Base-by-base conservation (phyloP, 2,888 invertebrate species). In the Carcina quercana region DNA sequence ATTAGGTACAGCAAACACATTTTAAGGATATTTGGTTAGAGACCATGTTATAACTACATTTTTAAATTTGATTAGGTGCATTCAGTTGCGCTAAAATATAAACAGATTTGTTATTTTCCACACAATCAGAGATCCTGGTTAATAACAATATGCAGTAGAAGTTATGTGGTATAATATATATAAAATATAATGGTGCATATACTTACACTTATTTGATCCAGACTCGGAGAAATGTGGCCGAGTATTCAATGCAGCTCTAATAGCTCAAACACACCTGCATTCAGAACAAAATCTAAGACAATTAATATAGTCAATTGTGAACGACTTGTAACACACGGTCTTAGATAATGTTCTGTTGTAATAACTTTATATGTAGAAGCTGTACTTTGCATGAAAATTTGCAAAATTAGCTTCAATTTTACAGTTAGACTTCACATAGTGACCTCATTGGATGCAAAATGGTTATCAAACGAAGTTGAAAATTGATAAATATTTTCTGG, bases 281-380 rank as follows among this genome's bases (percentile, higher is more conserved):
- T 50, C 47, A 70, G 69, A 75, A 78, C 58, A 67, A 61, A 61
- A 62, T 66, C 67, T 64, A 67, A 73, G 71, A 71, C 69, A 57
- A 53, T 66, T 42, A 62, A 45, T 52, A 32, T 36, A 24, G 30
- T 37, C 22, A 25, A 28, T 27, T n/a, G n/a, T n/a, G n/a, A n/a
- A n/a, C n/a, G n/a, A n/a, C n/a, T n/a, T n/a, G n/a, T n/a, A n/a
- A n/a, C 10, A 2, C 10, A 28, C n/a, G 42, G 45, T 47, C 55
- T 48, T 53, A 45, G 61, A 60, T 55, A n/a, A 53, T 49, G 44
- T 55, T 58, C 57, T 53, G 44, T 26, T 20, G 8, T 6, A 14
- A 21, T 17, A 15, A 15, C 6, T 32, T 12, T 19, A 17, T 12
- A 6, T 2, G 3, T 25, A 39, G 64, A 70, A 63, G 53, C 45